Base-by-base conservation (phyloP, 2,888 invertebrate species). In the Zaprionus lineosus region DNA sequence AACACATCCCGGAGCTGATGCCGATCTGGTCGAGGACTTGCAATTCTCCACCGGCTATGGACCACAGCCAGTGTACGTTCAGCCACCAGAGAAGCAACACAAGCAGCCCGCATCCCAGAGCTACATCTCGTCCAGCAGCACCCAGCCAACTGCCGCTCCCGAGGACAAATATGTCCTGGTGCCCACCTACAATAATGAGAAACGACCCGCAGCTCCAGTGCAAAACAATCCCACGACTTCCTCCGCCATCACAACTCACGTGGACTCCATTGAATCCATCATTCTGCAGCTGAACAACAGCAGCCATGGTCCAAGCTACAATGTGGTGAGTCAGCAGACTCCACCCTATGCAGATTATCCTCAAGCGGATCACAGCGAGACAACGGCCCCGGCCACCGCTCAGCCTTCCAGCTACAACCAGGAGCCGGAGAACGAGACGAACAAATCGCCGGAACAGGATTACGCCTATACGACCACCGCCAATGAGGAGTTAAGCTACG, bases 271-370 rank as follows among this genome's bases (percentile, higher is more conserved):
- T 43, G 91, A 92, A 11, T 91, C 93, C 39, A 94, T 94, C 3
- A 91, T 94, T 53, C 91, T 93, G 73, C 93, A 94, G 91, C 86
- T 94, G 6, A 94, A 93, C 82, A 90, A 91, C 39, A 88, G 88
- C 2, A 89, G 84, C 56, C 88, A 88, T 33, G 90, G 90, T 0
- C 90, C 90, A 3, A 71, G 84, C 21, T 90, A 90, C 52, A 87
- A 86, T 48, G 81, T 88, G 18, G 81, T 87, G 1, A 74, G 59
- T 52, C 87, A 87, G 34, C 77, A 85, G 39, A 85, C 87, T 5
- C 73, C 73, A 0, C 56, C 81, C 0, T 74, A 84, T 8, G 67
- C 36, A 2, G 64, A 67, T 11, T 65, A 68, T 0, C 44, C 64
- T 0, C 61, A 56, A 1, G 50, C 57, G 2, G 65, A 58, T 4